Conservation (phyloP, 2,113 vertebrate genomes). For the Acanthisitta chloris region DNA sequence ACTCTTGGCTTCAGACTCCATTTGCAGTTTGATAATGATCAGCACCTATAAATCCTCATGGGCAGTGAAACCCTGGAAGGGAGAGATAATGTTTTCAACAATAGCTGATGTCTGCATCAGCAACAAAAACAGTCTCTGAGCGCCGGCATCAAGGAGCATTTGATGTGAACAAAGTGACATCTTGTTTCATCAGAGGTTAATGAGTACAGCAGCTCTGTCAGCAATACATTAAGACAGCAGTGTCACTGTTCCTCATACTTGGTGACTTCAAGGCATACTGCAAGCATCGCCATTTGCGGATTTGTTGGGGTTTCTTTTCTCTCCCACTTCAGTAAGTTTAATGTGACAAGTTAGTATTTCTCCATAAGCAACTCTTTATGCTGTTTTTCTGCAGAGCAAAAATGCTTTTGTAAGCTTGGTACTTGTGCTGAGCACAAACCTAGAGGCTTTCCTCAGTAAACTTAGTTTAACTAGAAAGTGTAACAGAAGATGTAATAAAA, state of each 20-base stretch:
- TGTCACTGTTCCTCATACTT: constrained; percentile 37
- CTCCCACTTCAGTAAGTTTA: background rate
- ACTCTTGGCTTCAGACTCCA: background rate
- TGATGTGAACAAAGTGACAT: constrained; percentile 66
- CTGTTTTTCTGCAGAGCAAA: background rate
- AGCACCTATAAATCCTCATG: background rate
- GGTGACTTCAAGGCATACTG: background rate
- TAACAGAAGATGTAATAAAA: background rate
- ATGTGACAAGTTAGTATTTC: background rate
- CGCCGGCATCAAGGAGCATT: constrained; percentile 42
- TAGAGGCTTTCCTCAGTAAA: background rate
- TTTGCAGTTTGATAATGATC: constrained; percentile 13
- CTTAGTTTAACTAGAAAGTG: background rate
- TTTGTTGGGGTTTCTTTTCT: background rate
- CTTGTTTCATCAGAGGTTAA: constrained; percentile 65
- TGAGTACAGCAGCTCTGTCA: constrained; percentile 60
- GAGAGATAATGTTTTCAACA: constrained; percentile 34
- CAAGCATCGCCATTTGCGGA: background rate
- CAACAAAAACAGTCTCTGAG: constrained; percentile 53
- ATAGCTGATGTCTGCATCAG: constrained; percentile 35
- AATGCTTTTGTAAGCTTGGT: background rate
- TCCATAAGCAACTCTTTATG: background rate
- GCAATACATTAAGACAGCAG: constrained; percentile 47
- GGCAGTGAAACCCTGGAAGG: background rate
- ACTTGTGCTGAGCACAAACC: background rate